Evolutionary conservation across 2,888 invertebrate genomes (phyloP), one percentile per base, ranked within the genome.

Genomic region (Dynastes tityus): DNA sequence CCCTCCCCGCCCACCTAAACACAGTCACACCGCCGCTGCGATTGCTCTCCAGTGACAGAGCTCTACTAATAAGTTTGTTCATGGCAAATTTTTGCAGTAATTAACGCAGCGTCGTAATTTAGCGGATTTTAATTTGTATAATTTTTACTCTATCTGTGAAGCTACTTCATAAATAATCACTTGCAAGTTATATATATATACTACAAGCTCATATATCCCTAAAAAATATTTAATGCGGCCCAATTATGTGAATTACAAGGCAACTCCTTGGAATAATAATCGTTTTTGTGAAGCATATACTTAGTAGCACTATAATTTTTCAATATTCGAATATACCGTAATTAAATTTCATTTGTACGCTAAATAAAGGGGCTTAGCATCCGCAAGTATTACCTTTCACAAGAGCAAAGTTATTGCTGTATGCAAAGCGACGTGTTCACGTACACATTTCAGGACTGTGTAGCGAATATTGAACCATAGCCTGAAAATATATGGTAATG

Each of bases 401-500:
- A 32, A 53, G n/a, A 3, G 22, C 49, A 51, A 22, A 29, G 45
- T 53, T 51, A 49, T 27, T 68, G 13, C 45, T 8, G 68, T 51
- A 51, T 68, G 27, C 51, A 32, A 27, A 68, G 49, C 51, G 29
- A 49, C 49, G 63, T 13, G 63, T 29, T 29, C 29, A 3, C 11
- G 27, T 63, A 29, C 63, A 63, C 45, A 55, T 74, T 74, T 45
- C 73, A 40, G 61, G 58, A 73, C 40, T 58, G 58, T 73, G 58
- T 53, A 4, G 4, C 22, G 53, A 71, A 37, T 45, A 63, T 40
- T 49, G 40, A 68, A 68, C 49, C 29, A 29, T 51, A n/a, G 68
- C 53, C 68, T 51, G 68, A 68, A 68, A 68, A 68, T 68, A 68
- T 68, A 51, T 51, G 68, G 51, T 51, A 68, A 68, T 68, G 27